phyloP scores from a whole-genome alignment of 1,140 invertebrate genomes.

The Heterodera carotae region DNA sequence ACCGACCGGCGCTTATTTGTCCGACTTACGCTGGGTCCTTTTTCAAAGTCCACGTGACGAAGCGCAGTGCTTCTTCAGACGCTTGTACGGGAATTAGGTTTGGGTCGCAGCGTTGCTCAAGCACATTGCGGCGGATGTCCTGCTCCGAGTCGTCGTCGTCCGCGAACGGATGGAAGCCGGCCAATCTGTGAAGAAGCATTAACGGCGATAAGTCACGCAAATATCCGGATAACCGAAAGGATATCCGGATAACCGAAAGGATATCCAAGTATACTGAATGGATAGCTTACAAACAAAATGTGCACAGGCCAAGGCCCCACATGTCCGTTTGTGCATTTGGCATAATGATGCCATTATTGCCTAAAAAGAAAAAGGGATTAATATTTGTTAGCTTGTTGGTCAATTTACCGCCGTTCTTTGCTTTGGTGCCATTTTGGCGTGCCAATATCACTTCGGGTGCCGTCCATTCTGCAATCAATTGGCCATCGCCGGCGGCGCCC shows the following conservation, averaged over 20 bases:
- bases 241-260: too few relatives aligned
- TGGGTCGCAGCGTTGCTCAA: conserved; percentile 87
- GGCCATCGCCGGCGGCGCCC: conserved; percentile 63
- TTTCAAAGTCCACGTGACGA: conserved; percentile 92
- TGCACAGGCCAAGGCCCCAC: conserved; percentile 88
- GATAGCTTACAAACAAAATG: conserved; percentile 78
- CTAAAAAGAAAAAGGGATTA: background rate
- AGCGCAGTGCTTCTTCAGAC: conserved; percentile 87
- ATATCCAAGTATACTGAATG: too few relatives aligned
- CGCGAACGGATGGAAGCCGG: conserved; percentile 86
- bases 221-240: too few relatives aligned
- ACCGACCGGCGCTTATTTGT: conserved; percentile 2
- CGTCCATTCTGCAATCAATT: conserved; percentile 65
- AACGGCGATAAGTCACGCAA: too few relatives aligned
- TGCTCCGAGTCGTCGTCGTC: conserved; percentile 74
- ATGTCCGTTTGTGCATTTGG: conserved; percentile 87
- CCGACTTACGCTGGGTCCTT: conserved; percentile 68
- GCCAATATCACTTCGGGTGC: conserved; percentile 83
- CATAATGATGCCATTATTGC: conserved; percentile 71
- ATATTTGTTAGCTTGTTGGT: background rate
- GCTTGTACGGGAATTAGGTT: conserved; percentile 90
- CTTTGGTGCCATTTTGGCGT: background rate
- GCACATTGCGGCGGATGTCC: conserved; percentile 86
- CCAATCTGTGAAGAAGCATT: conserved; percentile 74
- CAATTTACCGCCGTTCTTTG: background rate